phyloP scores from a whole-genome alignment of 2,888 invertebrate genomes.

The Sabellastarte sp. region DNA sequence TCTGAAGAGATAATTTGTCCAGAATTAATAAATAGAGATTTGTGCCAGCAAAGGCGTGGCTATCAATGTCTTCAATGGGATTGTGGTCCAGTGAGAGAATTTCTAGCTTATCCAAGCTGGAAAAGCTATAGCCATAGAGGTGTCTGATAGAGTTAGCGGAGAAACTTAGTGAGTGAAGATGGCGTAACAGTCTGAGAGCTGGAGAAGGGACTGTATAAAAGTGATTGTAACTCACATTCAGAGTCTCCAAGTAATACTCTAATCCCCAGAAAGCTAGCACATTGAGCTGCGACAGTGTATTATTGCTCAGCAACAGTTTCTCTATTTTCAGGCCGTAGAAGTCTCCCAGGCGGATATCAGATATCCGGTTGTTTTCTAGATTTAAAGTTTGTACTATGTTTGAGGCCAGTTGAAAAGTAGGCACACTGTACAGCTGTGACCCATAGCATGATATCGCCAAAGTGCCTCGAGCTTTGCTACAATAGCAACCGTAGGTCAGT shows the following conservation, averaged over 20 bases:
- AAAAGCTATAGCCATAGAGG: slow-evolving; percentile 16
- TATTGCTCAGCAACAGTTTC: slow-evolving; percentile 24
- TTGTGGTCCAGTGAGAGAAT: slow-evolving; percentile 27
- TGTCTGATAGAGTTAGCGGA: slow-evolving; percentile 22
- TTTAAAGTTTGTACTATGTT: slow-evolving; percentile 22
- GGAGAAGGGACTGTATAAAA: slow-evolving; percentile 22
- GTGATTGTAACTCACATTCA: slow-evolving; percentile 27
- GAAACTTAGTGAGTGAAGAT: slow-evolving; percentile 21
- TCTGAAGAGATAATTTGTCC: slow-evolving; percentile 12
- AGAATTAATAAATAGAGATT: slow-evolving; percentile 22
- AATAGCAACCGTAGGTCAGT: no score
- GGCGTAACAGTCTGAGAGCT: slow-evolving; percentile 21
- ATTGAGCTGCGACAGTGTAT: slow-evolving; percentile 15
- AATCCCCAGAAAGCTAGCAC: slow-evolving; percentile 33
- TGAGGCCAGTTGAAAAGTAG: slow-evolving; percentile 22
- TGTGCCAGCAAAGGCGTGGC: slow-evolving; percentile 19
- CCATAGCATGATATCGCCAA: no score
- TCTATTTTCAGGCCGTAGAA: slow-evolving; percentile 30
- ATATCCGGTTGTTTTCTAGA: slow-evolving; percentile 21
- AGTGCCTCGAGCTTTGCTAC: no score
- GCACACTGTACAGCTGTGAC: slow-evolving; percentile 14
- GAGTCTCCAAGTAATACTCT: slow-evolving; percentile 24
- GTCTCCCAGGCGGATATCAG: slow-evolving; percentile 21
- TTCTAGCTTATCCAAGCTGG: slow-evolving; percentile 18
- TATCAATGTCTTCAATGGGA: slow-evolving; percentile 19